These are phyloP conservation scores for Tetranychus piercei DNA, from an alignment of 2,888 invertebrate genomes.

Conservation along the genomic window DNA sequence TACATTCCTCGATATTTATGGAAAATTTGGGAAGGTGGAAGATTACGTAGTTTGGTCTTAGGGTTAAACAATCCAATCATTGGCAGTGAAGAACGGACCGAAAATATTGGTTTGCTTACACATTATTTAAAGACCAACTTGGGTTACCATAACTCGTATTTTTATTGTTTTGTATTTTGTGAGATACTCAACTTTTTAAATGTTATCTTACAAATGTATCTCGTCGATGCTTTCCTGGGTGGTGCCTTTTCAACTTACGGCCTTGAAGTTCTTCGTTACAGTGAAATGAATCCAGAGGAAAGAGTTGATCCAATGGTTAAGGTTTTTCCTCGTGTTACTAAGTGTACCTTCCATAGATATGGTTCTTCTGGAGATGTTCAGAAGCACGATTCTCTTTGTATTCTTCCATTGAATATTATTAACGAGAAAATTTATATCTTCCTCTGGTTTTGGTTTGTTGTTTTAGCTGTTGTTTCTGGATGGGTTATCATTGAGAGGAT, in stretches of 20 bases:
- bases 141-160: conserved; percentile 26
- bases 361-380: conserved; percentile 28
- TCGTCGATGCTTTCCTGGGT: conserved; percentile 27
- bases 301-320: conserved; percentile 27
- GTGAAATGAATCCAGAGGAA: conserved; percentile 28
- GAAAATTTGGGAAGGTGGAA: conserved; percentile 28
- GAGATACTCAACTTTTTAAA: conserved; percentile 28
- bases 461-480: conserved; percentile 44
- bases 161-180: conserved; percentile 25
- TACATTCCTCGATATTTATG: conserved; percentile 29
- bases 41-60: conserved; percentile 24
- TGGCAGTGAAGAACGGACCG: conserved; percentile 21
- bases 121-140: conserved; percentile 25
- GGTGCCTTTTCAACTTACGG: conserved; percentile 28
- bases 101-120: conserved; percentile 24
- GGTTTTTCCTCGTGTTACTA: conserved; percentile 28
- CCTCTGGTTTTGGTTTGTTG: conserved; percentile 82
- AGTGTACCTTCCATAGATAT: conserved; percentile 27
- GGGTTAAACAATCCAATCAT: conserved; percentile 26
- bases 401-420: conserved; percentile 28
- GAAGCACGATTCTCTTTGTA: conserved; percentile 27
- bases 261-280: conserved; percentile 26
- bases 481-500: conserved; percentile 45
- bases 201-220: conserved; percentile 28
- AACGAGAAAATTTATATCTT: conserved; percentile 62